Percentiles rank a stretch among this genome's conserved stretches.
Evolutionary conservation across 2,888 invertebrate genomes (phyloP).

Genomic region (Tenthredo distinguenda): DNA sequence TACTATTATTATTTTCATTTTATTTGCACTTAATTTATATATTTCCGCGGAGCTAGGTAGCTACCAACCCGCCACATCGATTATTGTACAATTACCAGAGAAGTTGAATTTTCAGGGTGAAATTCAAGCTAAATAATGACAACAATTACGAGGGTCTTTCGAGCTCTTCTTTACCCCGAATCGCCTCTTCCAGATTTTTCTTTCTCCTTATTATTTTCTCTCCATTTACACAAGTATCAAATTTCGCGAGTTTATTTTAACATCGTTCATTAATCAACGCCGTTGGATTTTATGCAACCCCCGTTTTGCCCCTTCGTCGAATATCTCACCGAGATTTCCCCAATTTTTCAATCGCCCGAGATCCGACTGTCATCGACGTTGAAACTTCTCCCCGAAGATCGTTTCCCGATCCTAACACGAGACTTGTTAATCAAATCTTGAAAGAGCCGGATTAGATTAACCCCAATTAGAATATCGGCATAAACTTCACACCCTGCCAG

Average conservation of each 20-base stretch:
- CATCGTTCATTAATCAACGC: too few species aligned
- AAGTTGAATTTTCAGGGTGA: slow-evolving; percentile 31
- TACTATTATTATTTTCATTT: not conserved
- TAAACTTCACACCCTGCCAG: not conserved
- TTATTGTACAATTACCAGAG: slow-evolving; percentile 34
- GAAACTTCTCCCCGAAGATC: not conserved
- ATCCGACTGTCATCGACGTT: not conserved
- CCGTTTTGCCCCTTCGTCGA: not conserved
- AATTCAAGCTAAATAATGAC: slow-evolving; percentile 23
- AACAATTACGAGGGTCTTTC: slow-evolving; percentile 7
- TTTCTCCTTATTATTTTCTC: not conserved
- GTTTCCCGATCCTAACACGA: not conserved
- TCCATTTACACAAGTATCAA: not conserved
- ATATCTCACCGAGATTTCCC: not conserved
- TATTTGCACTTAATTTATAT: slow-evolving; percentile 9
- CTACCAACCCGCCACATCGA: slow-evolving; percentile 6
- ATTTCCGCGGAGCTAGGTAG: not conserved
- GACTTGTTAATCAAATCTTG: slow-evolving; percentile 15
- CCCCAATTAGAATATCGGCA: slow-evolving; percentile 10
- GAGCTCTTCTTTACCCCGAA: not conserved
- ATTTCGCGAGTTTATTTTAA: too few species aligned
- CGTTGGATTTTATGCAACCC: too few species aligned
- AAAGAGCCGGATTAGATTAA: not conserved
- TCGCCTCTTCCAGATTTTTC: not conserved
- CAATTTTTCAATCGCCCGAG: not conserved